phyloP scores from a whole-genome alignment of 2,888 invertebrate species.

The Emesis furor region DNA sequence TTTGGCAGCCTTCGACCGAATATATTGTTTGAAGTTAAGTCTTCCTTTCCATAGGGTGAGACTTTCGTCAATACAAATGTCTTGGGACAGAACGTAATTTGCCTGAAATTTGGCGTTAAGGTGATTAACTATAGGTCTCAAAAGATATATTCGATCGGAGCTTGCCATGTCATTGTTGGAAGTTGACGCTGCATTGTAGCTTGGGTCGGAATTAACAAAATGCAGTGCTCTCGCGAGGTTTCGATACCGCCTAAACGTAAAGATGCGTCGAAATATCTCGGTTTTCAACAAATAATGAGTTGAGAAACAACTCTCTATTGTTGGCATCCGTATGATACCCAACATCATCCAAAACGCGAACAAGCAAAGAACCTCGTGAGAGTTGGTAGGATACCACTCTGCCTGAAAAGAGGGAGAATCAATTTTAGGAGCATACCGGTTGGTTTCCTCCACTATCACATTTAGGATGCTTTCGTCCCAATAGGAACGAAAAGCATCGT shows the following conservation, averaged over 20 bases:
- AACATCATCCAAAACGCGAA: constrained; percentile 44
- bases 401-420: constrained; percentile 20
- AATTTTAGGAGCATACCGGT: constrained; percentile 43
- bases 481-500: constrained; percentile 48
- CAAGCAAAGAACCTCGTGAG: neutral
- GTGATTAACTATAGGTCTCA: constrained; percentile 41
- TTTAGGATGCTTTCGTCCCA: constrained; percentile 14
- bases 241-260: constrained; percentile 35
- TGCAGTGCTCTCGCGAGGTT: constrained; percentile 41
- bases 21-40: constrained; percentile 50
- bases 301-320: constrained; percentile 45
- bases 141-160: constrained; percentile 16
- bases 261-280: constrained; percentile 34
- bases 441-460: constrained; percentile 43
- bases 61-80: constrained; percentile 66
- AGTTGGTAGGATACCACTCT: constrained; percentile 34
- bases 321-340: constrained; percentile 36
- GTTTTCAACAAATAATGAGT: constrained; percentile 33
- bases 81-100: constrained; percentile 32
- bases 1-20: constrained; percentile 52
- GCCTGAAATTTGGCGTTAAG: constrained; percentile 47
- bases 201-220: constrained; percentile 24
- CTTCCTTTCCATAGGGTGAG: constrained; percentile 61
- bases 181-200: neutral
- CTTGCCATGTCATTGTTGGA: neutral